phyloP scores from a whole-genome alignment of 2,797 vertebrate species.

The Jordanella pulchra region DNA sequence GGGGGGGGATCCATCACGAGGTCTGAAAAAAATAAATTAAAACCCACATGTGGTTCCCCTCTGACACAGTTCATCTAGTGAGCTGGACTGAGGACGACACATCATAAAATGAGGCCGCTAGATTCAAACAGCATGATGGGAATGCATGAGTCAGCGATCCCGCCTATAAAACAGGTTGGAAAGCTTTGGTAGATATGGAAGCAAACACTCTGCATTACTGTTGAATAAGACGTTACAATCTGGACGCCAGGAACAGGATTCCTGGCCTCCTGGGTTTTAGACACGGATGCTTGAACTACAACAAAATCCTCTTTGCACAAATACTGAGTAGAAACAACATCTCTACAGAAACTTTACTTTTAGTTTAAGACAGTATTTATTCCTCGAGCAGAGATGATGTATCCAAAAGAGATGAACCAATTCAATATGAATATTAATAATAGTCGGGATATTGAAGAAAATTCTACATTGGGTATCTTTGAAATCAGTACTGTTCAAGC shows the following conservation, averaged over 20 bases:
- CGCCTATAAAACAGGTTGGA: slow-evolving; percentile 19
- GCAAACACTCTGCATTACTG: slow-evolving; percentile 19
- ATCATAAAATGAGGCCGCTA: slow-evolving; percentile 42
- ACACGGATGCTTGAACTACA: too few relatives aligned
- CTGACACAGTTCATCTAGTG: slow-evolving; percentile 53
- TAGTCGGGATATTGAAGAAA: too few relatives aligned
- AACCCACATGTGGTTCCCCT: slow-evolving; percentile 24
- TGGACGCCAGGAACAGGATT: neutral
- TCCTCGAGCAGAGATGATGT: too few relatives aligned
- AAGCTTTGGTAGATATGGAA: slow-evolving; percentile 27
- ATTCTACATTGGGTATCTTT: too few relatives aligned
- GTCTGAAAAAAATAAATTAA: slow-evolving; percentile 31
- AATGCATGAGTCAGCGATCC: slow-evolving; percentile 17
- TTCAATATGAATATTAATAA: too few relatives aligned
- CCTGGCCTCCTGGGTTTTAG: neutral
- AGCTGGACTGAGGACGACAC: slow-evolving; percentile 50
- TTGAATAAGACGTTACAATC: slow-evolving; percentile 1
- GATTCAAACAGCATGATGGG: neutral
- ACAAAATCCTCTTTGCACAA: too few relatives aligned
- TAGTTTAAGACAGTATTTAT: too few relatives aligned
- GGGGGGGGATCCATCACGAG: slow-evolving; percentile 26
- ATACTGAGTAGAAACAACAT: too few relatives aligned
- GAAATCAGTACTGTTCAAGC: too few relatives aligned
- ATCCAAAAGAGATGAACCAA: too few relatives aligned
- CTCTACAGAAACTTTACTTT: too few relatives aligned